phyloP scores from a whole-genome alignment of 2,113 vertebrate species.

The Capreolus pygargus region DNA sequence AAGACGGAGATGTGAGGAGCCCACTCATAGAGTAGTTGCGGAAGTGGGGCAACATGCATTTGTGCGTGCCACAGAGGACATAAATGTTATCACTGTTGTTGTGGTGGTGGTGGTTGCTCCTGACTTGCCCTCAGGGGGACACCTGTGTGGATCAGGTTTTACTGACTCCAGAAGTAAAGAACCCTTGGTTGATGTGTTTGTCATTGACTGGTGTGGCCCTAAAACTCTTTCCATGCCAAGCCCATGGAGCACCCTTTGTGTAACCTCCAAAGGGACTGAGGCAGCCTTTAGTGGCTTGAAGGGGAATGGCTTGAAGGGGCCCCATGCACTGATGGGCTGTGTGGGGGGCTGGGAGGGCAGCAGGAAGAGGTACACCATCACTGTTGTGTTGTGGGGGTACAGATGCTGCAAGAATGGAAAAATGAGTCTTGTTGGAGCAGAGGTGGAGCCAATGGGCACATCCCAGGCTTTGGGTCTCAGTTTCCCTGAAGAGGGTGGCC shows the following conservation, averaged over 20 bases:
- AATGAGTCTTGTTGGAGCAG: not conserved
- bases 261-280: not conserved
- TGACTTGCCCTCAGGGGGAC: not conserved
- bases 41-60: rapidly evolving
- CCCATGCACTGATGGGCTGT: not conserved
- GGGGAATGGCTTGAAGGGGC: not conserved
- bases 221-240: not conserved
- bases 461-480: not conserved
- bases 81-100: rapidly evolving
- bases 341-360: too few species aligned
- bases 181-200: not conserved
- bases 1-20: not conserved
- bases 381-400: not conserved
- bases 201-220: not conserved
- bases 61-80: rapidly evolving
- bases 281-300: not conserved
- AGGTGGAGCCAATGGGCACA: not conserved
- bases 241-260: not conserved
- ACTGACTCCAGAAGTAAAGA: not conserved
- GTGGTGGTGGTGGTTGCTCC: not conserved
- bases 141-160: not conserved
- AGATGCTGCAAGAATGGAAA: not conserved
- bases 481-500: not conserved
- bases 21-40: not conserved
- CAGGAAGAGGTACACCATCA: not conserved